Evolutionary conservation across 1,140 invertebrate genomes (phyloP), one percentile per base, ranked within the genome.

Genomic region (Gonioctena quinquepunctata): DNA sequence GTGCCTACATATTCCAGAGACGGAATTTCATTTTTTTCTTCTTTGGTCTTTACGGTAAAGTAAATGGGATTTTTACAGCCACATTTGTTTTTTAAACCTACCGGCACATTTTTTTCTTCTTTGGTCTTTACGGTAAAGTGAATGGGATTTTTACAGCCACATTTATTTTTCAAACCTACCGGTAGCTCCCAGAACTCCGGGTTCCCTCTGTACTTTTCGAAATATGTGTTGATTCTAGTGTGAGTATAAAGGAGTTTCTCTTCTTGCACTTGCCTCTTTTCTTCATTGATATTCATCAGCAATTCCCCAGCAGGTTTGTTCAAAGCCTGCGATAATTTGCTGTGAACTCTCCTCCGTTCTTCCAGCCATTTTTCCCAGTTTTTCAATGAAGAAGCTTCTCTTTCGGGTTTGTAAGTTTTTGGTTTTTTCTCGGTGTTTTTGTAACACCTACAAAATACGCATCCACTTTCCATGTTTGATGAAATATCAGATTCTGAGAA

Each of bases 201-300:
- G 60, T 78, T 76, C 26, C 78, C 78, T 28, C 78, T 61, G 11
- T 73, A 74, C 59, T 73, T 74, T 70, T 81, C 78, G 28, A 75
- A 74, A 33, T 72, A 6, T 0, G 63, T 70, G 4, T 59, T 48
- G 19, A 77, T 79, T 54, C 73, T 72, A 3, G 66, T 70, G 33
- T 74, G 68, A 3, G 68, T 62, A 25, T 76, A 49, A 1, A 70
- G 3, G 27, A 57, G n/a, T 52, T 76, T 74, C 28, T 77, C 72
- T 33, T 77, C 74, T n/a, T 56, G 65, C 8, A 77, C 60, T 7
- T 60, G 21, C 25, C 67, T 60, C 16, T 62, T 66, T 60, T 72
- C 71, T 28, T 77, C 76, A 18, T 62, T 48, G 18, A 59, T 60
- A 48, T 77, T 77, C 74, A 79, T 77, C 6, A 77, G 21, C 13